These are phyloP conservation scores for Mactromeris polynyma DNA, from an alignment of 2,888 invertebrate genomes.

Conservation along the genomic window DNA sequence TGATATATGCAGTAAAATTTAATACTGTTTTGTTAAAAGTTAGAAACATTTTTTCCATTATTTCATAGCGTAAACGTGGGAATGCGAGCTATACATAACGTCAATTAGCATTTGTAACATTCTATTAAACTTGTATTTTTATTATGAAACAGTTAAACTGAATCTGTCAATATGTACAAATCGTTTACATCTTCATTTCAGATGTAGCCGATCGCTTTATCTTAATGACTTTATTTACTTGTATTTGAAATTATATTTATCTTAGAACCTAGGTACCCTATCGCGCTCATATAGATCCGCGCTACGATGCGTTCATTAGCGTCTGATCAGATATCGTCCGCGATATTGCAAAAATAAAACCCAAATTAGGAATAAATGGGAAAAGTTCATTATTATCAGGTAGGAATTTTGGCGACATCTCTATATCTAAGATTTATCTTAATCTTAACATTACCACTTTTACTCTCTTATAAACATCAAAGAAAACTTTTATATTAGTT, in stretches of 20 bases:
- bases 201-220: slow-evolving; percentile 9
- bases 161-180: background rate
- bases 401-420: slow-evolving; percentile 56
- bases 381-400: slow-evolving; percentile 40
- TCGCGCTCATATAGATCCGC: slow-evolving; percentile 12
- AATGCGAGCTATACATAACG: background rate
- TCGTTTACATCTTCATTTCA: background rate
- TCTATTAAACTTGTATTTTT: background rate
- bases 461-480: slow-evolving; percentile 49
- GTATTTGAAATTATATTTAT: slow-evolving; percentile 3
- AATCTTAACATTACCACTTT: slow-evolving; percentile 56
- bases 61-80: background rate
- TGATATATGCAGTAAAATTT: background rate
- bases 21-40: background rate
- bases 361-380: slow-evolving; percentile 57
- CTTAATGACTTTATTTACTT: slow-evolving; percentile 9
- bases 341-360: slow-evolving; percentile 52
- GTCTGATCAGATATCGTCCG: slow-evolving; percentile 20
- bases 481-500: slow-evolving; percentile 51
- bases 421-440: slow-evolving; percentile 48
- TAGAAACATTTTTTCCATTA: background rate
- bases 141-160: background rate
- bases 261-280: background rate
- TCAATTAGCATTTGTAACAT: background rate
- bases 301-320: slow-evolving; percentile 32